Conservation (phyloP, 2,797 vertebrate genomes). For the Mormyrus proboscirostris region DNA sequence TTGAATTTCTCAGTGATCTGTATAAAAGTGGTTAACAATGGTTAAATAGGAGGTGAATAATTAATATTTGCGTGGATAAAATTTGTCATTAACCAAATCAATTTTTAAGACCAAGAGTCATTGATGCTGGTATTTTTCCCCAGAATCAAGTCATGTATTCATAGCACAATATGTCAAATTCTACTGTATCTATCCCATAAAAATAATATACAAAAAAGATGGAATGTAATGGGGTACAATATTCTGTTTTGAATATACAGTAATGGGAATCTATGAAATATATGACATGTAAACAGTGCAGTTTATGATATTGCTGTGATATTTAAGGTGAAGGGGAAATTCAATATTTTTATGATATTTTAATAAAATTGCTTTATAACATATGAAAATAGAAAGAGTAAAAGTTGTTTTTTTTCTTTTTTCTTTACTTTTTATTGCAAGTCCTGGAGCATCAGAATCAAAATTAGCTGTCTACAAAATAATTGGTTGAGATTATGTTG, state of each 20-base stretch:
- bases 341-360: background rate
- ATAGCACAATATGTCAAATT: background rate
- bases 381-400: background rate
- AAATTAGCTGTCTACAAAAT: background rate
- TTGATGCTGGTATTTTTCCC: background rate
- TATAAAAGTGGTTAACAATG: background rate
- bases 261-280: background rate
- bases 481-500: background rate
- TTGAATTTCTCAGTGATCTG: constrained; percentile 1
- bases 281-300: background rate
- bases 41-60: background rate
- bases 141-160: background rate
- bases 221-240: background rate
- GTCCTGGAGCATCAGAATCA: background rate
- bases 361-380: background rate
- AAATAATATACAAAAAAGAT: background rate
- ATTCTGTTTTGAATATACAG: background rate
- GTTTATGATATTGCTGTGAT: background rate
- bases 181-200: background rate
- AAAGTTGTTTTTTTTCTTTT: background rate
- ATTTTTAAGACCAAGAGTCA: background rate
- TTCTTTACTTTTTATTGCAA: constrained; percentile 1
- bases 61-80: background rate
- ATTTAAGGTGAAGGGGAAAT: background rate
- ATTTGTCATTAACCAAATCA: background rate